Evolutionary conservation across 2,797 vertebrate species (phyloP), one percentile per base, ranked within the genome.

Genomic region (Arrhamphus sclerolepis): DNA sequence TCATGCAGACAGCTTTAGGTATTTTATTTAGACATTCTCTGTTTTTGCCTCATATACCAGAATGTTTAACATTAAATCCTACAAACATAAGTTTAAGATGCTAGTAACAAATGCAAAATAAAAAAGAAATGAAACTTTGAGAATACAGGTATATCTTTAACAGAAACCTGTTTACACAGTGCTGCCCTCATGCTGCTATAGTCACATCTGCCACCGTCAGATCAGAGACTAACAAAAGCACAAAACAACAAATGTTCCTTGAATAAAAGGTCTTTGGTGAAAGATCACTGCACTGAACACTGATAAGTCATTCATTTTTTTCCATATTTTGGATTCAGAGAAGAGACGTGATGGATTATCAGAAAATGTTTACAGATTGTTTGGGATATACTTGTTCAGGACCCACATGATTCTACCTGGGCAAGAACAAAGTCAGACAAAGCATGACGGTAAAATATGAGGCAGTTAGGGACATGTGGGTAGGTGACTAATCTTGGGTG

Each of bases 361-460:
- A 56, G 52, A 62, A 52, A 61, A 73, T 85, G 83, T 80, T 70
- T 80, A 55, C 71, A 83, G 89, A 89, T 89, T 83, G 77, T 74
- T 72, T 66, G 72, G 65, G 77, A 88, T 86, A 83, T 62, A 72
- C 59, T 87, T 90, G 82, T 90, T 84, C 72, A 66, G 69, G 65
- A 21, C 84, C 85, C 81, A 66, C 80, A 72, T 61, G 74, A 80
- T 82, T 83, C 66, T 77, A 80, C 62, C 79, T 57, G 72, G 75
- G 66, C 68, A 79, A 85, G 78, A 91, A 90, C 66, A 83, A 86
- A 89, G 84, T 77, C 72, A 90, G 85, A 90, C 82, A 90, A 89
- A 90, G 87, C 87, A 80, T 78, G 74, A 87, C 75, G 52, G 59
- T 52, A 84, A 79, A 76, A 62, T 47, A 68, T 46, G 56, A 83